phyloP scores from a whole-genome alignment of 2,888 invertebrate species.

The Dryocosmus kuriphilus region DNA sequence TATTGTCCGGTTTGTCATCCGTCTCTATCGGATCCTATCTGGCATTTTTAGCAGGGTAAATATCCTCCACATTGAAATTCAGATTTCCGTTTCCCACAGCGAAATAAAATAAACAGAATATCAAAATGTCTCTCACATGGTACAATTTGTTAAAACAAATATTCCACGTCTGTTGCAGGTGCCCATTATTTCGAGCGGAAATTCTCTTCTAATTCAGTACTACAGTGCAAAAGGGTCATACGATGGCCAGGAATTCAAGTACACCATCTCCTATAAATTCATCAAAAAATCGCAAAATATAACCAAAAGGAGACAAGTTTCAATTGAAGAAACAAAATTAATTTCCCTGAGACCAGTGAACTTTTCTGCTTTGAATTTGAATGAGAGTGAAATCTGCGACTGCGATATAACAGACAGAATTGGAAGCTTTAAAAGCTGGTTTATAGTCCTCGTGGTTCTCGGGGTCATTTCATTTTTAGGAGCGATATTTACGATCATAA shows the following conservation, averaged over 20 bases:
- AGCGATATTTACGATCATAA: constrained; percentile 67
- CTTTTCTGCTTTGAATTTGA: constrained; percentile 68
- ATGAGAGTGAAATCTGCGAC: constrained; percentile 67
- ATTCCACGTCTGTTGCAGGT: constrained; percentile 54
- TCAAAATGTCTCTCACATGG: neutral
- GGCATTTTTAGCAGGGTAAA: too few relatives aligned
- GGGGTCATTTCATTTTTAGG: constrained; percentile 70
- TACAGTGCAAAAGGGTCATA: constrained; percentile 69
- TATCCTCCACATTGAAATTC: too few relatives aligned
- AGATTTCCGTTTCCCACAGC: too few relatives aligned
- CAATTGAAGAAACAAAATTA: constrained; percentile 60
- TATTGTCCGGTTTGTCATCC: too few relatives aligned
- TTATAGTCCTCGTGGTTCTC: constrained; percentile 69
- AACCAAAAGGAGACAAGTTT: constrained; percentile 59
- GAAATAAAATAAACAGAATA: neutral
- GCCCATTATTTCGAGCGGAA: constrained; percentile 68
- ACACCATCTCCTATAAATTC: constrained; percentile 69
- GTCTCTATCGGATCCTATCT: too few relatives aligned
- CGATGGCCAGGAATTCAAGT: constrained; percentile 71
- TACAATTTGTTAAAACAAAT: constrained; percentile 17
- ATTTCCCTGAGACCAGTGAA: constrained; percentile 70
- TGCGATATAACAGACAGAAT: constrained; percentile 70
- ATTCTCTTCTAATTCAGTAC: constrained; percentile 67
- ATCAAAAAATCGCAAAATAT: constrained; percentile 60
- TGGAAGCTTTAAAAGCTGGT: constrained; percentile 71